A percentile compares a stretch with the other conserved stretches of the same genome.
These are phyloP conservation scores for Pteropus alecto DNA, from an alignment of 2,113 vertebrate species.

Conservation along the genomic window DNA sequence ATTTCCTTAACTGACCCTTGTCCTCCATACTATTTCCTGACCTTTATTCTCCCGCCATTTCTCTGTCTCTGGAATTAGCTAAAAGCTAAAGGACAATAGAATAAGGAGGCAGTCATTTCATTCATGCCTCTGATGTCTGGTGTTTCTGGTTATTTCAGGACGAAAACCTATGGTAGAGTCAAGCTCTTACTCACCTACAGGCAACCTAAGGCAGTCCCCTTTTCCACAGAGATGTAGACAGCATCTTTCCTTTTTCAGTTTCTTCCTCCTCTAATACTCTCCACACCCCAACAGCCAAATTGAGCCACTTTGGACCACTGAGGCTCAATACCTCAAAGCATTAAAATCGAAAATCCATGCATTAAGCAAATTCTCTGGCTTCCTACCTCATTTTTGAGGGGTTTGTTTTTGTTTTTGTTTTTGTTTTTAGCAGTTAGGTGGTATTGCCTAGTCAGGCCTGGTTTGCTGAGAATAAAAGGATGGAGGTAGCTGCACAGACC, in stretches of 20 bases:
- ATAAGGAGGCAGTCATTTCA: background rate
- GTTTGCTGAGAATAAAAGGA: background rate
- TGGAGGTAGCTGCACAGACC: background rate
- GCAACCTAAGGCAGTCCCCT: background rate
- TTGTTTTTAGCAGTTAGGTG: background rate
- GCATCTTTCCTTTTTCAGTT: background rate
- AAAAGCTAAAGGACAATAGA: background rate
- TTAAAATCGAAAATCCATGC: background rate
- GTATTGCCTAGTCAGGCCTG: background rate
- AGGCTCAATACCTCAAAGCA: background rate
- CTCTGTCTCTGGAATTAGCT: background rate
- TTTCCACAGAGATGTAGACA: background rate
- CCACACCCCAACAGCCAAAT: background rate
- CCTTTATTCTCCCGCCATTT: background rate
- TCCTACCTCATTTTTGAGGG: background rate
- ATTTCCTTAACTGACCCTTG: background rate
- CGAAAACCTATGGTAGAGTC: background rate
- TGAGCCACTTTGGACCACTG: background rate
- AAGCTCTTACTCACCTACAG: background rate
- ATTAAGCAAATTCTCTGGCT: background rate
- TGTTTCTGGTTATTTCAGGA: background rate
- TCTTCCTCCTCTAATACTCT: background rate
- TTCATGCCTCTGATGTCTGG: background rate
- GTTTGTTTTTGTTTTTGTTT: no score
- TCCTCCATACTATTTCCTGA: background rate